Conservation (phyloP, 2,113 vertebrate genomes). For the Anolis sagrei region DNA sequence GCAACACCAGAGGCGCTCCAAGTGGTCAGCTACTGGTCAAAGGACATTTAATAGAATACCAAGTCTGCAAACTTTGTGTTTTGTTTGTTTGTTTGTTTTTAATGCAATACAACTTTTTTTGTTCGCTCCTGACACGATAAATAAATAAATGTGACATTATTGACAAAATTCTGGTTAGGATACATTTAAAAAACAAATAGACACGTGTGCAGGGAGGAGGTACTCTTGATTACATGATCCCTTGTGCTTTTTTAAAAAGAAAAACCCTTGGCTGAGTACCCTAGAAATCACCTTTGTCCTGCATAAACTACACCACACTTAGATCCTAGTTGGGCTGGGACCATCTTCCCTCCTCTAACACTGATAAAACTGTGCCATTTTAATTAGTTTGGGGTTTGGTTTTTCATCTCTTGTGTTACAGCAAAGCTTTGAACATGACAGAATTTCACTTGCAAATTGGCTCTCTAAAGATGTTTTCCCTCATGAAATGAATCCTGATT, state of each 20-base stretch:
- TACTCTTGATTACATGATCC: not conserved
- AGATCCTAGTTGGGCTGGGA: not conserved
- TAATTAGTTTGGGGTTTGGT: not conserved
- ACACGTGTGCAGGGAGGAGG: not conserved
- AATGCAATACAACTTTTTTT: too few species aligned
- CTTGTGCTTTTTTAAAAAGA: not conserved
- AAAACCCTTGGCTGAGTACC: not conserved
- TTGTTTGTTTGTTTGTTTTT: too few species aligned
- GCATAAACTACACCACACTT: not conserved
- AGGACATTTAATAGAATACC: too few species aligned
- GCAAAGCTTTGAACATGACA: constrained; percentile 19
- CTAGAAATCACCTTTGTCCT: not conserved
- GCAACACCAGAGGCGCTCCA: too few species aligned
- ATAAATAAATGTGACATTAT: too few species aligned
- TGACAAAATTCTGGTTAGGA: too few species aligned
- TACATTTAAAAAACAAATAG: not conserved
- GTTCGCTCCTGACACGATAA: too few species aligned
- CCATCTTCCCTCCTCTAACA: not conserved
- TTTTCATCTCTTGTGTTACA: not conserved
- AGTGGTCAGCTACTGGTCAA: too few species aligned
- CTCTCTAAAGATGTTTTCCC: constrained; percentile 53
- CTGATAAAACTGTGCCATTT: not conserved
- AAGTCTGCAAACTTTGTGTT: too few species aligned
- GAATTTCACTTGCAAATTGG: constrained; percentile 28
- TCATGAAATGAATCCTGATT: constrained; percentile 56